phyloP scores from a whole-genome alignment of 2,797 vertebrate species.

The Carcharodon carcharias region DNA sequence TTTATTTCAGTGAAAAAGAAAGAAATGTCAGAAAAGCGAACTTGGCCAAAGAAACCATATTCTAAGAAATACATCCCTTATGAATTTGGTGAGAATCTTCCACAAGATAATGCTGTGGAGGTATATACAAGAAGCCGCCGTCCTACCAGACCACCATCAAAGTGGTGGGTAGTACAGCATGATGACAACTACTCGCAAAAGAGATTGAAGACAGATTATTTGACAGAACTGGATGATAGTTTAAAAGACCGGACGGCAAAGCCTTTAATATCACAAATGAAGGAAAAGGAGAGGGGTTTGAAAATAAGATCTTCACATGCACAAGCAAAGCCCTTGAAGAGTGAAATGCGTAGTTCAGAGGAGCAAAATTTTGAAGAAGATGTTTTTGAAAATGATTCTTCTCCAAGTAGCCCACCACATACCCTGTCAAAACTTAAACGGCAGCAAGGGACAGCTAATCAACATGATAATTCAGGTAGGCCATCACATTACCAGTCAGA shows the following conservation, averaged over 20 bases:
- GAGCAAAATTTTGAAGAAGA: not conserved
- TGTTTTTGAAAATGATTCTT: not conserved
- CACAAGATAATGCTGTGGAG: not conserved
- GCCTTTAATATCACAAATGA: not conserved
- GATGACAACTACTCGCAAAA: not conserved
- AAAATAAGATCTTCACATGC: not conserved
- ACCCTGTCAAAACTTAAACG: not conserved
- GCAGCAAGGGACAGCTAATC: not conserved
- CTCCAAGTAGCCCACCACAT: no score
- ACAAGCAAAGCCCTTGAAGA: not conserved
- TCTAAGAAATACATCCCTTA: not conserved
- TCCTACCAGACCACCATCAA: not conserved
- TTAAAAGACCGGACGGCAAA: not conserved
- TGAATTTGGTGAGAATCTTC: not conserved
- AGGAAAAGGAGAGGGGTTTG: not conserved
- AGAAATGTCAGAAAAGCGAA: not conserved
- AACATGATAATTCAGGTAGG: not conserved
- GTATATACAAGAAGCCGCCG: not conserved
- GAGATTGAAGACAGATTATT: not conserved
- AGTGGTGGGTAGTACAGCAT: conserved; percentile 7
- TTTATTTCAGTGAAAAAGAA: conserved; percentile 23
- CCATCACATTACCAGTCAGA: not conserved
- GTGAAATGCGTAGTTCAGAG: not conserved
- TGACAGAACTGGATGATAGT: no score
- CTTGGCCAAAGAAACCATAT: not conserved